Base-by-base conservation (phyloP, 2,113 vertebrate genomes). In the Gymnorhina tibicen region DNA sequence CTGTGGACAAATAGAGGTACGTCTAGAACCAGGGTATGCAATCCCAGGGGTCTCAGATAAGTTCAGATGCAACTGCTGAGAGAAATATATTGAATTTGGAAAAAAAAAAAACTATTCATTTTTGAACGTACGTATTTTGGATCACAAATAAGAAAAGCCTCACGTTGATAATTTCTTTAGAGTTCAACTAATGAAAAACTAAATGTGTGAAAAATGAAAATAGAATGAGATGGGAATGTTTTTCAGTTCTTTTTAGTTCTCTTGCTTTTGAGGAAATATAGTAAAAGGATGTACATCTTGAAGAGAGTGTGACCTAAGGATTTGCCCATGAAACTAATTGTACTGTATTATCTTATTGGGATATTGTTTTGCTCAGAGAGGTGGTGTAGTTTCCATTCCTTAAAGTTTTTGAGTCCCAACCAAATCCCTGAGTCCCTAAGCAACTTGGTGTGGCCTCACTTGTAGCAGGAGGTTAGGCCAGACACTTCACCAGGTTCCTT, bases 41-140 rank as follows among this genome's bases (percentile, higher is more conserved):
- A 3, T 82, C 39, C 42, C 67, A 46, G 28, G 21, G 15, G 9
- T 56, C 89, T 85, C 53, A 62, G 46, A 27, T 41, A 62, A 88
- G 35, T 35, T 93, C 68, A 62, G 28, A 62, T 62, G 23, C 20
- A 66, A 50, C 13, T 13, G 28, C 22, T 42, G 42, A 59, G 23
- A 66, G 17, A 83, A 83, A 76, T 91, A 52, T 5, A 30, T 60
- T 79, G 49, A 11, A 60, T 56, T 55, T 79, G 3, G n/a, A n/a
- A 28, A 49, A 76, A n/a, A 13, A 32, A 3, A n/a, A 23, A 1
- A 2, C 28, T 41, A 16, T 4, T 79, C 0, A 9, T 62, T 87
- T 93, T 63, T 1, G 1, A 87, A 39, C 12, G 11, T 17, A 3
- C 0, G 0, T 62, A 8, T 59, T 94, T 89, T 52, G 47, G 17